phyloP scores from a whole-genome alignment of 2,797 vertebrate species.

The Tauraco hartlaubi region DNA sequence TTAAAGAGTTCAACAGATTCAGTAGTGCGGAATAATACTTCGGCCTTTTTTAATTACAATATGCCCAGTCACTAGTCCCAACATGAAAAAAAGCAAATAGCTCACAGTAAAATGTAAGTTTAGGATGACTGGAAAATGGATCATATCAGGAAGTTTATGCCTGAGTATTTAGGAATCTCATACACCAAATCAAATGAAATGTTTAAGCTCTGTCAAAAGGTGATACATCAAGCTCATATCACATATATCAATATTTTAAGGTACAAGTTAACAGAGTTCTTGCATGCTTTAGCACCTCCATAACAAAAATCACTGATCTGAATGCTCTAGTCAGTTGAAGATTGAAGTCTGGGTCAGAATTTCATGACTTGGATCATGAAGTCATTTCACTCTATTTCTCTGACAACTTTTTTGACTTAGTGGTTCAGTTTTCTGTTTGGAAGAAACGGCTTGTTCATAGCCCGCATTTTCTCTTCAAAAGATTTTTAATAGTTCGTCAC shows the following conservation, averaged over 20 bases:
- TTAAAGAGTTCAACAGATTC: not conserved
- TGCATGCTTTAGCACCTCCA: not conserved
- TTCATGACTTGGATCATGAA: not conserved
- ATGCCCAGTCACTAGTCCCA: not conserved
- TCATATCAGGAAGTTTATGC: not conserved
- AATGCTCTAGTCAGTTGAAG: not conserved
- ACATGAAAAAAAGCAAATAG: not conserved
- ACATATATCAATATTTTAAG: not conserved
- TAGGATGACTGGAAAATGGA: not conserved
- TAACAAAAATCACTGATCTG: not conserved
- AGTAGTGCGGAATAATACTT: constrained; percentile 16
- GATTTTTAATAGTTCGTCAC: not conserved
- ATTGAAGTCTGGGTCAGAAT: not conserved
- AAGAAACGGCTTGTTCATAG: not conserved
- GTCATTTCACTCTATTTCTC: not conserved
- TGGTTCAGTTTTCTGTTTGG: not conserved
- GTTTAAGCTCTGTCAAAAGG: not conserved
- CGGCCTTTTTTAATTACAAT: not conserved
- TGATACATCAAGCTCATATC: not conserved
- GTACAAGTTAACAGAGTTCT: not conserved
- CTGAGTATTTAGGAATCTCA: not conserved
- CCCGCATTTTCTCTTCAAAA: not conserved
- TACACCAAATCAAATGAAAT: not conserved
- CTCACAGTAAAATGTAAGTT: not conserved
- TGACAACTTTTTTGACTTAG: not conserved